These are phyloP conservation scores for Scophthalmus maximus DNA, from an alignment of 2,113 vertebrate genomes.

Conservation along the genomic window DNA sequence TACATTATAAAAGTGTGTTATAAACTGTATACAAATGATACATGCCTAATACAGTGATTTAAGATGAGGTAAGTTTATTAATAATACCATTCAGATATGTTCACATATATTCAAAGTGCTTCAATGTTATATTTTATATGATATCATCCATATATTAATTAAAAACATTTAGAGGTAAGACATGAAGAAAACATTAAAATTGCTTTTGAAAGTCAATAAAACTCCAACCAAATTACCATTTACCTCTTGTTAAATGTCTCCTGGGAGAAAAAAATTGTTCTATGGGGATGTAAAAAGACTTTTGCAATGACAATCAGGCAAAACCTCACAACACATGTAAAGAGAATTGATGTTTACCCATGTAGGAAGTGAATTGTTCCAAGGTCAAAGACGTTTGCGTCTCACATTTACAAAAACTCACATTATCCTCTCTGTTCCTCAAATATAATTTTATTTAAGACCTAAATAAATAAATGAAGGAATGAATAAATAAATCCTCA, in stretches of 20 bases:
- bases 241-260: background rate
- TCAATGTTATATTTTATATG: too few relatives aligned
- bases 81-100: too few relatives aligned
- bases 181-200: too few relatives aligned
- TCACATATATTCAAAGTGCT: too few relatives aligned
- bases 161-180: too few relatives aligned
- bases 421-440: background rate
- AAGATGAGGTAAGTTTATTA: too few relatives aligned
- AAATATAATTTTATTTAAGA: background rate
- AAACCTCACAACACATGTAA: background rate
- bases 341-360: background rate
- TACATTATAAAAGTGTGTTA: too few relatives aligned
- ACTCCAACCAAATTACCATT: too few relatives aligned
- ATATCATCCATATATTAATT: too few relatives aligned
- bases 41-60: background rate
- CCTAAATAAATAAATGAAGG: background rate
- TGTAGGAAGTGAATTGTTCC: background rate
- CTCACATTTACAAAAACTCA: background rate
- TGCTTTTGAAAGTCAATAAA: too few relatives aligned
- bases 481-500: background rate
- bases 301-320: background rate
- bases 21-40: too few relatives aligned
- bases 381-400: background rate
- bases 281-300: background rate
- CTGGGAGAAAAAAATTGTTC: background rate